phyloP scores from a whole-genome alignment of 2,888 invertebrate genomes.

The Mesodorylaimus sp. region DNA sequence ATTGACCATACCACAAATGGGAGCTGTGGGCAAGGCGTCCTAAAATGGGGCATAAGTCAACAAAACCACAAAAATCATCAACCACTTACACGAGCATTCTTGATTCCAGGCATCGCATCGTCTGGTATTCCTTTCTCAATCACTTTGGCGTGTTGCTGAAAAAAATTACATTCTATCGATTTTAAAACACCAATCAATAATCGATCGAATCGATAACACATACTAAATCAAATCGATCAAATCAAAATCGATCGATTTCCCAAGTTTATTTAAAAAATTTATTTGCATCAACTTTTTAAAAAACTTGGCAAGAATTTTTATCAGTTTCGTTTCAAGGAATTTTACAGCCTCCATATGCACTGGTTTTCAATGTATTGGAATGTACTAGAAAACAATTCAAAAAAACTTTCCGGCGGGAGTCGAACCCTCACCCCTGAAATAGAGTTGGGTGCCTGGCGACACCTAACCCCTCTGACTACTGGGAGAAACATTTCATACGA shows the following conservation, averaged over 20 bases:
- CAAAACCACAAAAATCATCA: neutral
- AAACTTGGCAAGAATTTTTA: no score
- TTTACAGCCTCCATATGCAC: neutral
- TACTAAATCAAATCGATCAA: neutral
- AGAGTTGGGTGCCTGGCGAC: neutral
- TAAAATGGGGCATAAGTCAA: conserved; percentile 3
- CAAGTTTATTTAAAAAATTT: no score
- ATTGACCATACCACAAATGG: conserved; percentile 71
- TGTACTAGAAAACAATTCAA: no score
- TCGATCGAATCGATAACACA: neutral
- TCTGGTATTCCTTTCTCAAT: conserved; percentile 74
- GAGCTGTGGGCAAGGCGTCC: conserved; percentile 57
- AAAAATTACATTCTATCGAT: conserved; percentile 7
- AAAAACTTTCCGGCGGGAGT: no score
- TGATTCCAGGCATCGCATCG: conserved; percentile 66
- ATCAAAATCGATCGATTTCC: no score
- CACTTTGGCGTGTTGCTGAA: conserved; percentile 55
- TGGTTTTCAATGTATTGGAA: neutral
- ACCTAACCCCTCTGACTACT: conserved; percentile 1
- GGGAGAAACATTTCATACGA: no score
- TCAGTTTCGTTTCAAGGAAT: no score
- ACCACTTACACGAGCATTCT: conserved; percentile 48
- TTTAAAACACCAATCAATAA: neutral
- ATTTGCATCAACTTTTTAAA: no score
- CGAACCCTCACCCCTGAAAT: neutral